Percentiles rank a stretch among this genome's conserved stretches.
These are phyloP conservation scores for Plutella xylostella DNA, from an alignment of 2,888 invertebrate genomes.

Conservation along the genomic window DNA sequence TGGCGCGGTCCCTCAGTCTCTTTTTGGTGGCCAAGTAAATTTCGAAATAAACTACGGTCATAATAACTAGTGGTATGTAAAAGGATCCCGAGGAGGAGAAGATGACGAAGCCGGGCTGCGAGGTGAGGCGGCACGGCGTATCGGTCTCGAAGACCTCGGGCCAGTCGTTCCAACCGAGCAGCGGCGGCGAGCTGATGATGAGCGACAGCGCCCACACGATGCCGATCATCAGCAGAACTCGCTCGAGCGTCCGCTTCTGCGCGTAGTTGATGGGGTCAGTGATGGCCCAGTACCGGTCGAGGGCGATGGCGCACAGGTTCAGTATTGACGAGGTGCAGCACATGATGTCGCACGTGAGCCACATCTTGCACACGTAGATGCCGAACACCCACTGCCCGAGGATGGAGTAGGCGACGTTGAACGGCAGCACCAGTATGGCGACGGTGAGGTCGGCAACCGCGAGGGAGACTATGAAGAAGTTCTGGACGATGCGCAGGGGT, in stretches of 20 bases:
- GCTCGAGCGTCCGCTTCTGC: constrained; percentile 87
- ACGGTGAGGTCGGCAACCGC: constrained; percentile 95
- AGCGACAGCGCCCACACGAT: constrained; percentile 89
- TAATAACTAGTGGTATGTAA: constrained; percentile 92
- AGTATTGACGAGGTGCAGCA: constrained; percentile 97
- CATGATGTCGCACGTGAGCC: constrained; percentile 95
- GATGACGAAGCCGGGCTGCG: constrained; percentile 90
- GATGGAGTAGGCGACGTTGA: constrained; percentile 93
- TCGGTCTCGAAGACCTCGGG: constrained; percentile 82
- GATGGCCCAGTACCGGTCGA: constrained; percentile 95
- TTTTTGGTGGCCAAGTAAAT: constrained; percentile 94
- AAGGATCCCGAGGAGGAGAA: constrained; percentile 95
- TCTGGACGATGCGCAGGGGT: constrained; percentile 92
- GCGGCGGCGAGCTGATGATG: constrained; percentile 89
- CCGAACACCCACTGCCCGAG: constrained; percentile 94
- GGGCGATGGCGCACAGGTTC: constrained; percentile 92
- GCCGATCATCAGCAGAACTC: constrained; percentile 87
- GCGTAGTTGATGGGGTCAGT: constrained; percentile 96
- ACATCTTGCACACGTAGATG: constrained; percentile 92
- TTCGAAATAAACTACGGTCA: constrained; percentile 96
- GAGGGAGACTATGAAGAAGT: constrained; percentile 95
- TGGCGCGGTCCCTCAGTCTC: constrained; percentile 84
- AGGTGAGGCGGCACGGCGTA: constrained; percentile 86
- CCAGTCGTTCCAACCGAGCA: constrained; percentile 97
- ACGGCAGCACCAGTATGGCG: constrained; percentile 89